Evolutionary conservation across 2,797 vertebrate species (phyloP).

Genomic region (Scleropages formosus): DNA sequence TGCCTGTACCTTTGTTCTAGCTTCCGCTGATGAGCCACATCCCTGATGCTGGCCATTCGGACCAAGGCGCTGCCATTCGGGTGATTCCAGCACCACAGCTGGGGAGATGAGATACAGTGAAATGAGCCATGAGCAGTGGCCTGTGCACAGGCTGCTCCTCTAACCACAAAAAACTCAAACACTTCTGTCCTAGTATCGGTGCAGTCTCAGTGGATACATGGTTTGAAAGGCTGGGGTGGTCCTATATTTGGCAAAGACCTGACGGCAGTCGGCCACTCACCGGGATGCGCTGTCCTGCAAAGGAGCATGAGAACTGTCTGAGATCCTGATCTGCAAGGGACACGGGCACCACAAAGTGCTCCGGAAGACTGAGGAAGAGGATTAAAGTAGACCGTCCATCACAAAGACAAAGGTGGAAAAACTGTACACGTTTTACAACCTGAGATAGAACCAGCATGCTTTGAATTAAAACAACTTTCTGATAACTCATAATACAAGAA

Average conservation of each 20-base stretch:
- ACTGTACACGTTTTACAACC: neutral
- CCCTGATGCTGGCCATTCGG: conserved; percentile 81
- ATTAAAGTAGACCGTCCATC: conserved; percentile 22
- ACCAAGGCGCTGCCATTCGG: conserved; percentile 87
- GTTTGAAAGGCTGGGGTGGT: too few relatives aligned
- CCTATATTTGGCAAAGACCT: too few relatives aligned
- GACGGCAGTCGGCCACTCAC: conserved; percentile 70
- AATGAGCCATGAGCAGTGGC: too few relatives aligned
- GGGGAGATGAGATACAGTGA: neutral
- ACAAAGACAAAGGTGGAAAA: too few relatives aligned
- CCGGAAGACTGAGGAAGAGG: conserved; percentile 78
- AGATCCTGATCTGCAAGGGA: conserved; percentile 94
- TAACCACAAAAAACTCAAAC: too few relatives aligned
- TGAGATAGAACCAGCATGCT: too few relatives aligned
- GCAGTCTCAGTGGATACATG: too few relatives aligned
- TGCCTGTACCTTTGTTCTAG: conserved; percentile 81
- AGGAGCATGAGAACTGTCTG: conserved; percentile 78
- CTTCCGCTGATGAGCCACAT: conserved; percentile 78
- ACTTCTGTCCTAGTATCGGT: neutral
- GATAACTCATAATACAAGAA: neutral
- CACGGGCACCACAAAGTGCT: conserved; percentile 90
- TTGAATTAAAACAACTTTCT: neutral
- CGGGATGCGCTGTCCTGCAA: conserved; percentile 82
- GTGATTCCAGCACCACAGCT: conserved; percentile 98
- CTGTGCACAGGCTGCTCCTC: too few relatives aligned